Evolutionary conservation across 2,113 vertebrate species (phyloP).

Genomic region (Illadopsis cleaveri): DNA sequence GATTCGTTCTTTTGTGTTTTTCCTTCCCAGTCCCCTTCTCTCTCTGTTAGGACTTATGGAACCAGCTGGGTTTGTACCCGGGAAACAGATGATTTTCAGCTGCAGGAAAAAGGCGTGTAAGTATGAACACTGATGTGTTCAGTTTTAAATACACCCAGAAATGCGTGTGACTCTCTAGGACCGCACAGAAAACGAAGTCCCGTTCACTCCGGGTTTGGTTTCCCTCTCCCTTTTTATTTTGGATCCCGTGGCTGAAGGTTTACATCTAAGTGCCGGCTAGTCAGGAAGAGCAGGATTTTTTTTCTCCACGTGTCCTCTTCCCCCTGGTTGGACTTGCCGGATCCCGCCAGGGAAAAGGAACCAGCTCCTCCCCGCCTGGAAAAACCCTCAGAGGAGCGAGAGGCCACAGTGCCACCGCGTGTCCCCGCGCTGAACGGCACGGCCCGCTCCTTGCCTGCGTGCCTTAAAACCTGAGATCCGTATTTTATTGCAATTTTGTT

Average conservation of each 20-base stretch:
- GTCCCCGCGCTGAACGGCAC: not conserved
- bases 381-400: not conserved
- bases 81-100: not conserved
- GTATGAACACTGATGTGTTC: not conserved
- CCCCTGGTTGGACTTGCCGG: accelerated
- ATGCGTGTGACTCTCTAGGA: not conserved
- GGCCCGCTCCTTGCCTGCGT: accelerated
- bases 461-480: not conserved
- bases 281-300: not conserved
- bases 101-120: not conserved
- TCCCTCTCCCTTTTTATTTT: accelerated
- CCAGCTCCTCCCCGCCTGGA: accelerated
- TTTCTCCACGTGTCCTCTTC: not conserved
- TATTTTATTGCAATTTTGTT: not conserved
- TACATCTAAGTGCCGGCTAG: not conserved
- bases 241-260: not conserved
- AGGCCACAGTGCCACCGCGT: constrained; percentile 5
- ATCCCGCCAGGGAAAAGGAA: not conserved
- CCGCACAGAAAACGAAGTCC: accelerated
- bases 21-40: accelerated
- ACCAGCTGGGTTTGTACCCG: not conserved
- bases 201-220: accelerated
- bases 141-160: not conserved
- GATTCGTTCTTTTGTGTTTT: not conserved
- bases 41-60: accelerated